Percentiles rank a stretch among this genome's conserved stretches.
phyloP scores from a whole-genome alignment of 2,113 vertebrate genomes.

The Scatophagus argus region DNA sequence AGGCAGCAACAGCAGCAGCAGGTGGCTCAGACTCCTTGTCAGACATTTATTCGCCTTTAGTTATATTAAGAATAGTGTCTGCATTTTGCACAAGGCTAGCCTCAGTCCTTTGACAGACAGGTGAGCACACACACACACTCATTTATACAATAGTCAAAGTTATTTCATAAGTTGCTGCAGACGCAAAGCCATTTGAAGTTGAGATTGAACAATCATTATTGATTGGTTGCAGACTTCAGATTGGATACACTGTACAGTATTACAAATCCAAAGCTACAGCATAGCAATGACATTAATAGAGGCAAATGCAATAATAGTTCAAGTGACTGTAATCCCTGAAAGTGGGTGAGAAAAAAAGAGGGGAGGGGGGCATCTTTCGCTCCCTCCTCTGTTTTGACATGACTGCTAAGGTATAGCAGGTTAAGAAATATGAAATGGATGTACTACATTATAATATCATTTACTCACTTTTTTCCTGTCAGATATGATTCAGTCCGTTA shows the following conservation, averaged over 20 bases:
- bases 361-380: conserved; percentile 5
- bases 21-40: conserved; percentile 41
- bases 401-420: conserved; percentile 28
- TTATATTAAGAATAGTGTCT: not conserved
- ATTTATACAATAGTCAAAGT: conserved; percentile 4
- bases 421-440: conserved; percentile 37
- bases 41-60: conserved; percentile 30
- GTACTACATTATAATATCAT: conserved; percentile 9
- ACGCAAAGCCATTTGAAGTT: conserved; percentile 40
- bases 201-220: conserved; percentile 61
- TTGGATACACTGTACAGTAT: conserved; percentile 45
- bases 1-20: conserved; percentile 54
- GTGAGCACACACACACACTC: not conserved
- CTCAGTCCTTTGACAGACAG: not conserved
- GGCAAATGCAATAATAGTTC: conserved; percentile 53
- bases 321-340: conserved; percentile 68
- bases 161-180: conserved; percentile 41
- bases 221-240: conserved; percentile 60
- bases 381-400: not conserved
- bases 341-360: conserved; percentile 26
- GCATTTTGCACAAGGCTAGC: not conserved
- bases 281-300: conserved; percentile 69
- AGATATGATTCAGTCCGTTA: conserved; percentile 38
- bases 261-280: conserved; percentile 57
- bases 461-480: conserved; percentile 33